Percentiles rank a stretch among this genome's conserved stretches.
Evolutionary conservation across 2,888 invertebrate species (phyloP).

Genomic region (Epinotia brunnichana): DNA sequence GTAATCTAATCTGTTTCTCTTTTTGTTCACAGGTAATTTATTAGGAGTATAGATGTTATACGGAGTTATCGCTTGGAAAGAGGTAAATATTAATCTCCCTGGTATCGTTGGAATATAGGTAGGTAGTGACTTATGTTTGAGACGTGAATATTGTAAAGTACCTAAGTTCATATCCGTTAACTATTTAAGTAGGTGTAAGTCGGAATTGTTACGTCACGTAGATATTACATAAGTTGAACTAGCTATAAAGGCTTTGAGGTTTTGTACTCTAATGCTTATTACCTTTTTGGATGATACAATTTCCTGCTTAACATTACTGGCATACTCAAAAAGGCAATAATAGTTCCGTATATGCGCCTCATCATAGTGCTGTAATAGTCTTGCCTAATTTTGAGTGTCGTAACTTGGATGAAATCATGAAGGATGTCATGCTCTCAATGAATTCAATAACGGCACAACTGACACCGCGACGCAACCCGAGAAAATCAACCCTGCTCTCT

Average conservation of each 20-base stretch:
- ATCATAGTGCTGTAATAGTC: neutral
- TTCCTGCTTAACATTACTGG: neutral
- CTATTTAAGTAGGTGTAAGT: neutral
- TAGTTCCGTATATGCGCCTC: neutral
- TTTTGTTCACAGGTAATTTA: slow-evolving; percentile 34
- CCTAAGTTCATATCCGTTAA: neutral
- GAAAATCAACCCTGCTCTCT: too few relatives aligned
- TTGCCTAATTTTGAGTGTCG: neutral
- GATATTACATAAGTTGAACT: neutral
- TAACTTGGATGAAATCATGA: neutral
- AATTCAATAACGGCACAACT: too few relatives aligned
- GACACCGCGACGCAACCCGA: too few relatives aligned
- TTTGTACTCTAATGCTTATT: neutral
- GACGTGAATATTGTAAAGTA: too few relatives aligned
- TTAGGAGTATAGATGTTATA: neutral
- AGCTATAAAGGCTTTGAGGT: neutral
- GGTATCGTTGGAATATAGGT: neutral
- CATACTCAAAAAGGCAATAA: too few relatives aligned
- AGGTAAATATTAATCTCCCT: neutral
- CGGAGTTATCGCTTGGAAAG: neutral
- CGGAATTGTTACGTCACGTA: neutral
- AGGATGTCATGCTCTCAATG: too few relatives aligned
- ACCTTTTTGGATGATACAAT: slow-evolving; percentile 3
- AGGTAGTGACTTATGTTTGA: too few relatives aligned
- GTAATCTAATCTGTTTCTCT: slow-evolving; percentile 9